A percentile compares a stretch with the other conserved stretches of the same genome.
These are phyloP conservation scores for Crioceris asparagi DNA, from an alignment of 2,888 invertebrate species.

Conservation along the genomic window DNA sequence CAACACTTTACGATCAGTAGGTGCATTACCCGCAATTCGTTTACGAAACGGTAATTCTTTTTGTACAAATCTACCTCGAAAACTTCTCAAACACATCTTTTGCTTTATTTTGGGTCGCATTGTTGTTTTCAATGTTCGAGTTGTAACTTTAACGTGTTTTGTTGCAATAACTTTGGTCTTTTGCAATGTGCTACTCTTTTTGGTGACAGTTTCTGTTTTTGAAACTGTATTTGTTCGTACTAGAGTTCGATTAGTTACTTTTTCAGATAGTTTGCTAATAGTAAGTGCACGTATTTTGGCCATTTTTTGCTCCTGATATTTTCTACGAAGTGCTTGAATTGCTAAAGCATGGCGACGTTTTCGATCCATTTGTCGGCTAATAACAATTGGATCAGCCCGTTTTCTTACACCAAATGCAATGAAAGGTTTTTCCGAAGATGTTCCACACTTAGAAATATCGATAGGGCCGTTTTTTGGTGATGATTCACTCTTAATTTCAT, in stretches of 20 bases:
- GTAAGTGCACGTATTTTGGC: slow-evolving; percentile 43
- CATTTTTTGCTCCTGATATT: slow-evolving; percentile 50
- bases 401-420: slow-evolving; percentile 48
- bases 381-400: slow-evolving; percentile 42
- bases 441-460: slow-evolving; percentile 29
- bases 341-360: slow-evolving; percentile 39
- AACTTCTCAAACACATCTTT: slow-evolving; percentile 39
- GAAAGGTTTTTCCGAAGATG: slow-evolving; percentile 35
- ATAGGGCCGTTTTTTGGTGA: slow-evolving; percentile 32
- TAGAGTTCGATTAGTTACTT: slow-evolving; percentile 34
- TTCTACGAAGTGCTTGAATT: slow-evolving; percentile 46
- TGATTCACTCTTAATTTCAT: slow-evolving; percentile 31
- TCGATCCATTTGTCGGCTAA: slow-evolving; percentile 37
- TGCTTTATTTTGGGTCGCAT: slow-evolving; percentile 28
- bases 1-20: too few relatives aligned
- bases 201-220: slow-evolving; percentile 35
- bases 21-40: too few relatives aligned
- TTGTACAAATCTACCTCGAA: slow-evolving; percentile 36
- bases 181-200: slow-evolving; percentile 30
- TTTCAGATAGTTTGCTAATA: slow-evolving; percentile 38
- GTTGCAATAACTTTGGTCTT: slow-evolving; percentile 35
- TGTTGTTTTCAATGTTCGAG: slow-evolving; percentile 29
- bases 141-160: slow-evolving; percentile 35
- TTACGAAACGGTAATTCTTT: slow-evolving; percentile 30
- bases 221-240: slow-evolving; percentile 42